Conservation (phyloP, 2,888 invertebrate species). For the Drosophila anomelani region DNA sequence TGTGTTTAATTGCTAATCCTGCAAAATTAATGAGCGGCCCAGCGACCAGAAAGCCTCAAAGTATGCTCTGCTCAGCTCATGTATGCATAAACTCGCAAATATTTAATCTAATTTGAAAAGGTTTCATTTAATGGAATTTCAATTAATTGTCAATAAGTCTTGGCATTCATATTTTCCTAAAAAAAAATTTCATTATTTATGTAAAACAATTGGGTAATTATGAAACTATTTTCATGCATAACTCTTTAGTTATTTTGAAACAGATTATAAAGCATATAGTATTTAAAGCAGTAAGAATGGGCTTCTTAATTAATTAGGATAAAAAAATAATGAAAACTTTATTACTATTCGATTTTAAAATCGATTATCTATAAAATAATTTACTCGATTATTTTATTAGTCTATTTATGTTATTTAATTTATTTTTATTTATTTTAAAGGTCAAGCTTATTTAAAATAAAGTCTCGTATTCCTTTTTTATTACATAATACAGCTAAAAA, state of each 20-base stretch:
- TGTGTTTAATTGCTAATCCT: conserved; percentile 50
- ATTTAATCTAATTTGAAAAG: conserved; percentile 32
- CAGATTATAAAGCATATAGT: background rate
- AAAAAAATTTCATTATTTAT: background rate
- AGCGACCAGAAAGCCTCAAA: conserved; percentile 27
- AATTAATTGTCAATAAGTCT: conserved; percentile 22
- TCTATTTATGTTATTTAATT: no score
- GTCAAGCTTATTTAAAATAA: no score
- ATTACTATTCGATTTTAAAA: no score
- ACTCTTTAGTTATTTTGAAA: background rate
- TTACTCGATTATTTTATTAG: no score
- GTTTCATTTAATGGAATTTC: conserved; percentile 31
- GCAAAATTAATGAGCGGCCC: conserved; percentile 45
- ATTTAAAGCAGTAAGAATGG: background rate
- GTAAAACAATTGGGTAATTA: background rate
- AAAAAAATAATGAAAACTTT: no score
- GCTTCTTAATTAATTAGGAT: no score
- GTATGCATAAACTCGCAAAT: conserved; percentile 3
- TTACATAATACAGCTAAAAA: no score
- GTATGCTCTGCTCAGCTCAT: conserved; percentile 5
- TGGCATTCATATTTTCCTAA: background rate
- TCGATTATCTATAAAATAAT: no score
- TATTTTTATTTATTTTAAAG: no score
- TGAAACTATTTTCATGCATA: background rate
- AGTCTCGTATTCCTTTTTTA: no score